Evolutionary conservation across 2,113 vertebrate species (phyloP), one percentile per base, ranked within the genome.

Genomic region (Dromiciops gliroides): DNA sequence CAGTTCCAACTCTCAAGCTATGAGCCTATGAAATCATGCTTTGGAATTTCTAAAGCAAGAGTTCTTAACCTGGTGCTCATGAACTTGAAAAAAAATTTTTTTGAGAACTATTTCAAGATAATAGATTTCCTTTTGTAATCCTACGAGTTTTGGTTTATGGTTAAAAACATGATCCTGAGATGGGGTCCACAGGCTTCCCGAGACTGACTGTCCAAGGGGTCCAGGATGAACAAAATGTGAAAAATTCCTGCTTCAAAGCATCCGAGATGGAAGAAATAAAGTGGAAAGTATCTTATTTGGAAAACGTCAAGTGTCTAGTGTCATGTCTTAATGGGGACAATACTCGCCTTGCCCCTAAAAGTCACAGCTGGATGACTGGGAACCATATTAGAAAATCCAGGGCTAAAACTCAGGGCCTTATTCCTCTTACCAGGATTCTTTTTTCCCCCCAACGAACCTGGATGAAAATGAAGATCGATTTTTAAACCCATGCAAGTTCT

Each of bases 401-500:
- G 96, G 94, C 56, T 97, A 96, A 89, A 97, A 96, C 96, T 97
- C 96, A 97, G 96, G 95, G 97, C 95, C 97, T 97, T 97, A 93
- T 97, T 98, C 96, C 96, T 98, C 96, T 96, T 95, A 95, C 94
- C 96, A 95, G 97, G 97, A 98, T 96, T 91, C 93, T 95, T 96
- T 97, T 97, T 94, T 11, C n/a, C 67, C 7, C n/a, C 50, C 0
- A 98, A 98, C 95, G 96, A 97, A 97, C 97, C 98, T 92, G 98
- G 98, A 98, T 98, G 97, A 98, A 98, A 97, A 98, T 96, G 96
- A 97, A 94, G 96, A 98, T 97, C 98, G 98, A 99, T 98, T 98
- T 98, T 97, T 98, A 98, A 98, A 97, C 97, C 95, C 98, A 97
- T 97, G 96, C 97, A 98, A 95, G 96, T 98, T 98, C 98, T 98